Percentiles rank a stretch among this genome's conserved stretches.
Conservation (phyloP, 1,140 invertebrate genomes). For the Procambarus virginalis region DNA sequence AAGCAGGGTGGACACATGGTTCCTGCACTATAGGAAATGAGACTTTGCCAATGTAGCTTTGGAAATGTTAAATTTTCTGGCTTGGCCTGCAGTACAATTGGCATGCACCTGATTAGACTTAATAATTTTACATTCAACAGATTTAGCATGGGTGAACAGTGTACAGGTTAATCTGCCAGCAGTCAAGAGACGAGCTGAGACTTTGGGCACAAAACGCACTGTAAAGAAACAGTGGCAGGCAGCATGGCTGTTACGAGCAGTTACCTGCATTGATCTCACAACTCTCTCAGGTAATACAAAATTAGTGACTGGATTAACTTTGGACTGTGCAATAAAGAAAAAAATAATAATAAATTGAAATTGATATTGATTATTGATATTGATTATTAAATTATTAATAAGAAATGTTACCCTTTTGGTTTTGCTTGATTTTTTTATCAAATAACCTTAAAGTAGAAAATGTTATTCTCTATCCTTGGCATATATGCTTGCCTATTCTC, state of each 20-base stretch:
- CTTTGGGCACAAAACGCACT: conserved; percentile 73
- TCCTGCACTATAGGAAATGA: not conserved
- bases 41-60: not conserved
- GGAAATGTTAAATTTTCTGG: too few relatives aligned
- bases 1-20: not conserved
- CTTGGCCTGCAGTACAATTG: not conserved
- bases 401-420: too few relatives aligned
- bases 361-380: too few relatives aligned
- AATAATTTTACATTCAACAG: conserved; percentile 71
- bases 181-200: conserved; percentile 70
- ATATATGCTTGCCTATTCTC: too few relatives aligned
- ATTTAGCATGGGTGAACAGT: conserved; percentile 77
- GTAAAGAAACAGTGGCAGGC: conserved; percentile 79
- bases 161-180: conserved; percentile 78
- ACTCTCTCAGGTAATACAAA: conserved; percentile 80
- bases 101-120: too few relatives aligned
- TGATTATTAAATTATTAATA: too few relatives aligned
- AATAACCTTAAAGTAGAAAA: not conserved
- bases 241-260: conserved; percentile 86
- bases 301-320: too few relatives aligned
- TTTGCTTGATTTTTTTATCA: not conserved
- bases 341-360: too few relatives aligned
- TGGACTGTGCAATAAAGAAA: too few relatives aligned
- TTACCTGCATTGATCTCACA: conserved; percentile 93
- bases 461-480: not conserved